Conservation (phyloP, 2,797 vertebrate genomes). For the Aeoliscus strigatus region DNA sequence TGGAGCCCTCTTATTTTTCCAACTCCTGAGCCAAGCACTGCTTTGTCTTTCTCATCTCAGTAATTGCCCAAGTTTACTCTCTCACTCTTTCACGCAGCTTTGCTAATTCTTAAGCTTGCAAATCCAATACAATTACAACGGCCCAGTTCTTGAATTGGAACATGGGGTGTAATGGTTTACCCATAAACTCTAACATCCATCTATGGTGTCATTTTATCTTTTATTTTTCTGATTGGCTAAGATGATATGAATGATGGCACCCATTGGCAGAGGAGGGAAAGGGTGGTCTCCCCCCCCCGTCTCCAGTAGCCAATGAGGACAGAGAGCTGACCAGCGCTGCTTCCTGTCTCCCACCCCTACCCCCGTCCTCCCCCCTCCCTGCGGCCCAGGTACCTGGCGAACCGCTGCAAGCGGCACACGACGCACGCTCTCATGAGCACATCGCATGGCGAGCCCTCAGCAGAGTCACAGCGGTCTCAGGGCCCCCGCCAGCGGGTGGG, state of each 20-base stretch:
- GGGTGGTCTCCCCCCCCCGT: slow-evolving; percentile 51
- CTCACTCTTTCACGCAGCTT: slow-evolving; percentile 67
- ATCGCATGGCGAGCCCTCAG: slow-evolving; percentile 88
- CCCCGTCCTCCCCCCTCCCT: slow-evolving; percentile 71
- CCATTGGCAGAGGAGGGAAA: slow-evolving; percentile 62
- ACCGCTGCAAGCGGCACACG: slow-evolving; percentile 99
- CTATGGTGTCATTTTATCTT: slow-evolving; percentile 47
- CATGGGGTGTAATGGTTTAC: slow-evolving; percentile 40
- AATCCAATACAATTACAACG: slow-evolving; percentile 33
- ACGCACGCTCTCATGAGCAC: slow-evolving; percentile 89
- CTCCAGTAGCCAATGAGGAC: slow-evolving; percentile 66
- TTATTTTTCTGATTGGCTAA: slow-evolving; percentile 67
- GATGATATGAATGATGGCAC: slow-evolving; percentile 64
- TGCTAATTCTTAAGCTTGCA: slow-evolving; percentile 75
- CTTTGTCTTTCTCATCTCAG: slow-evolving; percentile 51
- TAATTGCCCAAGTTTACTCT: slow-evolving; percentile 51
- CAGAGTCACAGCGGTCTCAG: slow-evolving; percentile 90
- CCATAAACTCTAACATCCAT: slow-evolving; percentile 54
- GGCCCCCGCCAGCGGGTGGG: slow-evolving; percentile 88
- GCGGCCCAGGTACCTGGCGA: slow-evolving; percentile 98
- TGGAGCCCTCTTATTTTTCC: slow-evolving; percentile 44
- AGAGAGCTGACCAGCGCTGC: slow-evolving; percentile 80
- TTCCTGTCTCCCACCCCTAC: slow-evolving; percentile 76
- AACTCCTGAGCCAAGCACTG: slow-evolving; percentile 43
- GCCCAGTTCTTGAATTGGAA: slow-evolving; percentile 58